phyloP scores from a whole-genome alignment of 2,113 vertebrate genomes.

The Cinclus cinclus region DNA sequence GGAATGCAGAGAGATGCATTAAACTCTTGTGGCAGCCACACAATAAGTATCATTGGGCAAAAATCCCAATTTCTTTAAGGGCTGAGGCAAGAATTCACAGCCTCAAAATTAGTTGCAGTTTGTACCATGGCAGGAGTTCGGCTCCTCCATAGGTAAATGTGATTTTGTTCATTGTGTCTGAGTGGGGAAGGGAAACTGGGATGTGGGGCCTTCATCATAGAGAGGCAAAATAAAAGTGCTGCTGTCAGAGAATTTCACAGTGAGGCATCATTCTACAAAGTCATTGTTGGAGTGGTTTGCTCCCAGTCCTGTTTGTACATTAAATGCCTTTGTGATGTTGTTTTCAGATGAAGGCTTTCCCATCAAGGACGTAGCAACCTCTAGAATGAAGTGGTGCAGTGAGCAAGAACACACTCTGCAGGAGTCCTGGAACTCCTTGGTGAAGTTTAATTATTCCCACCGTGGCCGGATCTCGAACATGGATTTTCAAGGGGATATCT shows the following conservation, averaged over 20 bases:
- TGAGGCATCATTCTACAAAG: neutral
- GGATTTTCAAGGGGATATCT: conserved; percentile 87
- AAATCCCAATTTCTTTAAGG: neutral
- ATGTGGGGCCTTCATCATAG: neutral
- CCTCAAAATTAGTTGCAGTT: neutral
- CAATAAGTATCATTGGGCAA: neutral
- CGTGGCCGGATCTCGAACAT: conserved; percentile 89
- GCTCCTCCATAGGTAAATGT: neutral
- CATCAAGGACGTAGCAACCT: neutral
- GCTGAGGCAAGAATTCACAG: neutral
- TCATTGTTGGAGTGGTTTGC: neutral
- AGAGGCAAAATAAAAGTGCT: neutral
- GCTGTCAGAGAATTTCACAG: neutral
- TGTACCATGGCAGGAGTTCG: neutral
- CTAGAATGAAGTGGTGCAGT: conserved; percentile 63
- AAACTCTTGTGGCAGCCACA: neutral
- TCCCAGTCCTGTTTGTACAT: neutral
- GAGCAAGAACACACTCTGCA: conserved; percentile 84
- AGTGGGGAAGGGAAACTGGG: neutral
- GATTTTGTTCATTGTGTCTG: neutral
- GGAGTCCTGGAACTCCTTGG: conserved; percentile 90
- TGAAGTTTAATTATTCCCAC: conserved; percentile 90
- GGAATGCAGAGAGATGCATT: neutral
- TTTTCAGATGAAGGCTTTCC: conserved; percentile 63
- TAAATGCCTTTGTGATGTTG: neutral